Evolutionary conservation across 2,888 invertebrate genomes (phyloP), one percentile per base, ranked within the genome.

Genomic region (Meiosimyza platycephala): DNA sequence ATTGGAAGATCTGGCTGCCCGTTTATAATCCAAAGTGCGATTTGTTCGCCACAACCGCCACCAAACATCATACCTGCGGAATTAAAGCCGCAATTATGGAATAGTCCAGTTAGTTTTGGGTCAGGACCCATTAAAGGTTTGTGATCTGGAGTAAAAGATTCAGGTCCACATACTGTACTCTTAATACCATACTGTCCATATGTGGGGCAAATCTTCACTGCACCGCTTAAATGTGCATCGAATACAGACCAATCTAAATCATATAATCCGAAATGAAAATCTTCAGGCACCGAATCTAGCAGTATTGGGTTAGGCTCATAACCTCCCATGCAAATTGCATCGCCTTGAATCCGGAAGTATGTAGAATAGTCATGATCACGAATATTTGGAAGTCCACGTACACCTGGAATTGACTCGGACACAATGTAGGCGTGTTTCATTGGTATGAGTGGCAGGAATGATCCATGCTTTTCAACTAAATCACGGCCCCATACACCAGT

Each of bases 61-160:
- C 95, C 94, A 79, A 95, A 91, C 94, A 95, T 95, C 93, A 97
- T 95, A 0, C 97, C 97, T 0, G 95, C 92, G 1, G 96, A 96
- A 85, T 97, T 97, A 86, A 94, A 96, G 0, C 95, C 97, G 82
- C 94, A 95, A 76, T 93, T 94, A 84, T 96, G 94, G 85, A 92
- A 96, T 40, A 96, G 89, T 15, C 96, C 96, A 87, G 78, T 64
- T 65, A 88, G 73, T 4, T 90, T 89, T 11, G 92, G 91, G 82
- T 93, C 93, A 74, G 93, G 93, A 79, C 96, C 97, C 89, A 97
- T 89, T 50, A 97, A 83, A 0, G 97, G 96, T 80, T 92, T 96
- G 83, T 96, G 96, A 85, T 97, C 97, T 0, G 96, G 95, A 0
- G 97, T 97, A 84, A 97, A 97, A 1, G 95, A 93, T 85, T 97